These are phyloP conservation scores for Ondatra zibethicus DNA, from an alignment of 2,113 vertebrate genomes.

Conservation along the genomic window DNA sequence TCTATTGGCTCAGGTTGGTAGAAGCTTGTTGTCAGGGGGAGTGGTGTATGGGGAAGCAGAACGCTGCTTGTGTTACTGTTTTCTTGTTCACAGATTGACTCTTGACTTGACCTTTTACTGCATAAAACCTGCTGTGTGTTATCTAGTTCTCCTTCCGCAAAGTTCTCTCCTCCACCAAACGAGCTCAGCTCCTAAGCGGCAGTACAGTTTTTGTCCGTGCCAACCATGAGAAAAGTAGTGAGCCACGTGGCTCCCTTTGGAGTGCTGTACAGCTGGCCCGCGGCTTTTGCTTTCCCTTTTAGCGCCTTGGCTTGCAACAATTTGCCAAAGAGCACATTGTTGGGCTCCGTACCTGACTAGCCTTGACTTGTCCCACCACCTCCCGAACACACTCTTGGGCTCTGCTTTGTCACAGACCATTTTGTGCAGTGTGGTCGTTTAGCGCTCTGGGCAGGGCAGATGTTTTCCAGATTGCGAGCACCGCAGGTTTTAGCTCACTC, in stretches of 20 bases:
- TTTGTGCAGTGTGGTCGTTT: slow-evolving; percentile 61
- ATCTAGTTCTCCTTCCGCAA: neutral
- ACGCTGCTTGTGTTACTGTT: neutral
- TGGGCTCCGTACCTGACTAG: slow-evolving; percentile 47
- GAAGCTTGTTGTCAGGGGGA: neutral
- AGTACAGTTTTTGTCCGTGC: neutral
- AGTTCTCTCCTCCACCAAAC: neutral
- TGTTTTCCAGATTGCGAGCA: slow-evolving; percentile 79
- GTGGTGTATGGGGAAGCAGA: neutral
- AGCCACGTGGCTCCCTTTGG: neutral
- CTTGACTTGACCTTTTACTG: neutral
- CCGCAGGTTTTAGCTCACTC: slow-evolving; percentile 68
- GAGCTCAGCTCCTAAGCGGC: neutral
- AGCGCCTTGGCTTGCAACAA: neutral
- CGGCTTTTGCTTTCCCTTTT: slow-evolving; percentile 48
- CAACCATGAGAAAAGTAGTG: neutral
- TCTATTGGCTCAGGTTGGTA: neutral
- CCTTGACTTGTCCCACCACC: slow-evolving; percentile 64
- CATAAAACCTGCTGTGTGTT: neutral
- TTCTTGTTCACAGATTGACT: neutral
- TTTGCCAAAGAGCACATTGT: slow-evolving; percentile 42
- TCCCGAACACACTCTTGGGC: neutral
- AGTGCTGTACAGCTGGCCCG: slow-evolving; percentile 38
- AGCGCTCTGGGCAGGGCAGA: slow-evolving; percentile 70
- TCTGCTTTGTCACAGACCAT: slow-evolving; percentile 74